Percentiles rank a stretch among this genome's conserved stretches.
These are phyloP conservation scores for Ameiurus melas DNA, from an alignment of 2,113 vertebrate species.

Conservation along the genomic window DNA sequence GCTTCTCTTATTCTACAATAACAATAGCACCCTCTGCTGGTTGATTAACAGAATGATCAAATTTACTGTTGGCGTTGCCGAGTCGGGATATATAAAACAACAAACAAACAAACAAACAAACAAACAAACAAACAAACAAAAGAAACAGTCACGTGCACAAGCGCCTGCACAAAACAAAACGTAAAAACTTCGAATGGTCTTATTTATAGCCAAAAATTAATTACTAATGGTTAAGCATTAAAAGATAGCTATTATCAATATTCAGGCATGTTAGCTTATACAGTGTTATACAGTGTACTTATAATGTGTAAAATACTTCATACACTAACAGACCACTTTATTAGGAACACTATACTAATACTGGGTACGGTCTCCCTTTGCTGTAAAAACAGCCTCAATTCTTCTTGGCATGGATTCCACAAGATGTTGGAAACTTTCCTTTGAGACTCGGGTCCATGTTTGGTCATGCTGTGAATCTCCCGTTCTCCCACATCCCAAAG, in stretches of 20 bases:
- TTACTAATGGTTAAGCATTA: neutral
- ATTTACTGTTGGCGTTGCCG: neutral
- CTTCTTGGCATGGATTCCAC: neutral
- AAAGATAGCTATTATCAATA: neutral
- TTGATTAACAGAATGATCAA: neutral
- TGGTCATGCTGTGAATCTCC: neutral
- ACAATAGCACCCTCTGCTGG: conserved; percentile 24
- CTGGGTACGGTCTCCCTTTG: neutral
- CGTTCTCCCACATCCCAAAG: neutral
- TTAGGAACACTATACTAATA: neutral
- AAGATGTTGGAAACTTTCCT: neutral
- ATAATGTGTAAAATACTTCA: neutral
- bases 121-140: neutral
- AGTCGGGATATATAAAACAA: neutral
- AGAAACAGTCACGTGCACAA: neutral
- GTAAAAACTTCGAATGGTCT: neutral
- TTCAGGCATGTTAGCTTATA: neutral
- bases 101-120: neutral
- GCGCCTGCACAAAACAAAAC: neutral
- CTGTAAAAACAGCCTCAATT: neutral
- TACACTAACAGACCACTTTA: neutral
- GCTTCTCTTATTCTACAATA: neutral
- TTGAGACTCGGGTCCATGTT: neutral
- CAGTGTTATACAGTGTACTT: neutral
- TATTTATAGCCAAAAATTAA: neutral